Evolutionary conservation across 2,113 vertebrate species (phyloP), one percentile per base, ranked within the genome.

Genomic region (Danio rerio): DNA sequence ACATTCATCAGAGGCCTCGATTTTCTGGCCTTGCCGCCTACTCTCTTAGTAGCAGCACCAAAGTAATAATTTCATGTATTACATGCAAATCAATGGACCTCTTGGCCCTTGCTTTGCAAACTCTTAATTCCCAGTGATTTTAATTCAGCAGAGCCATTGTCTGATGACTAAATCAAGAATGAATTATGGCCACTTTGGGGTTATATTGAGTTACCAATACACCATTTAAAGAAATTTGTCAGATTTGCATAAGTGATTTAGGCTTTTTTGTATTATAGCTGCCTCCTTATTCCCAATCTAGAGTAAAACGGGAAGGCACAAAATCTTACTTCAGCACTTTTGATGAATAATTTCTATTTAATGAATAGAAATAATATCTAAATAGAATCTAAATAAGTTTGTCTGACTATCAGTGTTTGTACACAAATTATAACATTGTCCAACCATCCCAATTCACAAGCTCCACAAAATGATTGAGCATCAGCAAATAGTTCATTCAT

Each of bases 11-110:
- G 87, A 90, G 87, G 89, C 89, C 95, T 93, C 94, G 94, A 96
- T 96, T 97, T 96, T 95, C 93, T 91, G 92, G 91, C 94, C 92
- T 94, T 93, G 93, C 92, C 95, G 92, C 86, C 89, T 92, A 92
- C 91, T 92, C 93, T 90, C 94, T 94, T 93, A 93, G 94, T 94
- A 95, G 96, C 96, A 97, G 95, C 91, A 71, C 90, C 91, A 90
- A 94, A 95, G 93, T 94, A 96, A 96, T 96, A 95, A 96, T 98
- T 98, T 98, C 95, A 96, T 97, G 95, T 98, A 92, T 95, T 96
- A 97, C 97, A 97, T 97, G 95, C 90, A 95, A 97, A 98, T 99
- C 96, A 96, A 97, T 98, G 90, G 94, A 96, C 95, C 96, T 95
- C 90, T 92, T 94, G 95, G 94, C 94, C 95, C 91, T 73, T 63